Evolutionary conservation across 2,888 invertebrate genomes (phyloP).

Genomic region (Drosophila picticornis): DNA sequence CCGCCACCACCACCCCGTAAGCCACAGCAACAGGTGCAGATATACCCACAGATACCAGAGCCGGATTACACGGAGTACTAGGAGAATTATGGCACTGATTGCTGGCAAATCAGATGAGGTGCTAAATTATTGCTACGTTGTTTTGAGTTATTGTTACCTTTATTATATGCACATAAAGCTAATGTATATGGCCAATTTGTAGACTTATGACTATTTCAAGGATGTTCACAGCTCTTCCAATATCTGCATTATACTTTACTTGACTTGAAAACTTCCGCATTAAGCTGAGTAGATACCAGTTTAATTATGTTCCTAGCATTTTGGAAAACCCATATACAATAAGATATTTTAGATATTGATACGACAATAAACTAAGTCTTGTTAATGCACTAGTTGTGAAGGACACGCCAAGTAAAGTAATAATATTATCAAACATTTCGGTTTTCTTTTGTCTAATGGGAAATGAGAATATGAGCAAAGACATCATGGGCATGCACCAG

Average conservation of each 20-base stretch:
- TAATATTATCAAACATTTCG: neutral
- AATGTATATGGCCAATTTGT: conserved; percentile 61
- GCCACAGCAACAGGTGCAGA: conserved; percentile 85
- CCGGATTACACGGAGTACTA: conserved; percentile 86
- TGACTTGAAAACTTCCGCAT: neutral
- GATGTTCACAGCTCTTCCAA: neutral
- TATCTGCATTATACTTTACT: conserved; percentile 3
- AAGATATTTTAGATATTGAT: neutral
- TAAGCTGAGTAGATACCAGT: neutral
- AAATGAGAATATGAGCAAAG: neutral
- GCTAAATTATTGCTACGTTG: conserved; percentile 28
- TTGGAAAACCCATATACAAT: neutral
- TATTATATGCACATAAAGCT: conserved; percentile 75
- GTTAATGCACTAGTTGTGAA: neutral
- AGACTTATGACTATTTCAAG: conserved; percentile 12
- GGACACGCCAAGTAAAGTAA: neutral
- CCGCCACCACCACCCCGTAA: conserved; percentile 74
- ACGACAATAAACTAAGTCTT: neutral
- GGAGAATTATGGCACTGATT: conserved; percentile 34
- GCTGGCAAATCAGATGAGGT: conserved; percentile 35
- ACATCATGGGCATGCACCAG: neutral
- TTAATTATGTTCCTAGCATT: neutral
- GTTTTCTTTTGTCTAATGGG: neutral
- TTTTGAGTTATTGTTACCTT: conserved; percentile 76
- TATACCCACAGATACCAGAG: conserved; percentile 87